These are phyloP conservation scores for Drosophila anomalata DNA, from an alignment of 2,888 invertebrate genomes.

Conservation along the genomic window DNA sequence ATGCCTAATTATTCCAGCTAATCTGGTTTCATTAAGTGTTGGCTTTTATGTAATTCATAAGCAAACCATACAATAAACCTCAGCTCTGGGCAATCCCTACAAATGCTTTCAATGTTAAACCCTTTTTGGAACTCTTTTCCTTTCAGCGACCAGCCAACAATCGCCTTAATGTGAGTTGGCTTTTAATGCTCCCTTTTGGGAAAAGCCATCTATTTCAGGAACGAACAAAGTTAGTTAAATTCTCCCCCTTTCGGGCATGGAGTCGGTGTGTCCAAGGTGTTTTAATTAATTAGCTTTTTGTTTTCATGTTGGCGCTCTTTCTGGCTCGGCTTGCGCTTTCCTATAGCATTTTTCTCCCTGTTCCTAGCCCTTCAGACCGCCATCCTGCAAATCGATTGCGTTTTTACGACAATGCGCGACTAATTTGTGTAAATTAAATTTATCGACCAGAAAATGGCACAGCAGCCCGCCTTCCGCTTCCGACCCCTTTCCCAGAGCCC, in stretches of 20 bases:
- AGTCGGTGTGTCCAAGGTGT: constrained; percentile 59
- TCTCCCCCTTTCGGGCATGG: not conserved
- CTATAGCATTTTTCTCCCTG: constrained; percentile 7
- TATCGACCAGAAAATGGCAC: constrained; percentile 78
- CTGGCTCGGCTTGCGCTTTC: constrained; percentile 3
- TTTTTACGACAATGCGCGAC: constrained; percentile 78
- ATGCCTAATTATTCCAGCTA: not conserved
- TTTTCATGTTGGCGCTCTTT: constrained; percentile 62
- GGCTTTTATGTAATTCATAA: not conserved
- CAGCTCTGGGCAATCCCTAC: not conserved
- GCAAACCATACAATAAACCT: not conserved
- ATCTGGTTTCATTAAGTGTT: not conserved
- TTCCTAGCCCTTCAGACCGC: not conserved
- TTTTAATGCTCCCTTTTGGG: constrained; percentile 4
- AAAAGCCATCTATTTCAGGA: constrained; percentile 34
- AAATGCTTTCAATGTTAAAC: not conserved
- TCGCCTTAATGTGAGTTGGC: constrained; percentile 11
- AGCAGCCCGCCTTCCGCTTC: constrained; percentile 57
- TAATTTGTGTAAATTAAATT: constrained; percentile 80
- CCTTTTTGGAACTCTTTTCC: constrained; percentile 3
- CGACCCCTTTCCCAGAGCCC: constrained; percentile 1
- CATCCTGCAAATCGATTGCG: constrained; percentile 61
- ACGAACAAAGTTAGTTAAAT: constrained; percentile 14
- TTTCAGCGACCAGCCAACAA: constrained; percentile 9
- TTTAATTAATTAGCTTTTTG: constrained; percentile 79